phyloP scores from a whole-genome alignment of 2,888 invertebrate genomes.

The Volucella inflata region DNA sequence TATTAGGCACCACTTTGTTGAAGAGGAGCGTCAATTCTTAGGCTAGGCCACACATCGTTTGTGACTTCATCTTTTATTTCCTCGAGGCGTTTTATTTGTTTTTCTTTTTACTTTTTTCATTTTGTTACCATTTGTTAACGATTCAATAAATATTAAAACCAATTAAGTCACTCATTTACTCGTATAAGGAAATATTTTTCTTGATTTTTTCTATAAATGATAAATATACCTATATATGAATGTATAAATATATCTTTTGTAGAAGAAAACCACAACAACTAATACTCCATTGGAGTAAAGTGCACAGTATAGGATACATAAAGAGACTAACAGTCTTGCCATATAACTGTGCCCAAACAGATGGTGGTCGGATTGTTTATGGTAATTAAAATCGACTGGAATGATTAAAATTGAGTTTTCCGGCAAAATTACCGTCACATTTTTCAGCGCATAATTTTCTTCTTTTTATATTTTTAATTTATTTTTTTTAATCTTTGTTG shows the following conservation, averaged over 20 bases:
- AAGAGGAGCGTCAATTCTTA: constrained; percentile 1
- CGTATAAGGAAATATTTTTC: not conserved
- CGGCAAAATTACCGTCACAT: constrained; percentile 49
- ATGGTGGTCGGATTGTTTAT: constrained; percentile 69
- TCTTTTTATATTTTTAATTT: not conserved
- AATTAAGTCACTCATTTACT: not conserved
- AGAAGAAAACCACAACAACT: constrained; percentile 61
- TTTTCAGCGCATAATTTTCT: constrained; percentile 30
- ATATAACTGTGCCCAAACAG: constrained; percentile 61
- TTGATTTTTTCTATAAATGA: not conserved
- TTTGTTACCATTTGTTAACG: constrained; percentile 9
- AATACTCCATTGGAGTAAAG: constrained; percentile 72
- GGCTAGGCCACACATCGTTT: not conserved
- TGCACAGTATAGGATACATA: constrained; percentile 54
- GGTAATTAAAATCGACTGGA: constrained; percentile 63
- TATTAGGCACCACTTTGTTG: not conserved
- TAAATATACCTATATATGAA: constrained; percentile 5
- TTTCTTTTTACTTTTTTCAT: not conserved
- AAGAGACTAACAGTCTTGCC: constrained; percentile 59
- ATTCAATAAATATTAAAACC: not conserved
- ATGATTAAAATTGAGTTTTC: constrained; percentile 44
- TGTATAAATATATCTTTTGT: constrained; percentile 36
- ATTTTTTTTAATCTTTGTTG: constrained; percentile 12
- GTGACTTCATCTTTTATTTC: constrained; percentile 21
- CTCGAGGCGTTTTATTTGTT: not conserved